Evolutionary conservation across 1,140 invertebrate species (phyloP), one percentile per base, ranked within the genome.

Genomic region (Ostrea edulis): DNA sequence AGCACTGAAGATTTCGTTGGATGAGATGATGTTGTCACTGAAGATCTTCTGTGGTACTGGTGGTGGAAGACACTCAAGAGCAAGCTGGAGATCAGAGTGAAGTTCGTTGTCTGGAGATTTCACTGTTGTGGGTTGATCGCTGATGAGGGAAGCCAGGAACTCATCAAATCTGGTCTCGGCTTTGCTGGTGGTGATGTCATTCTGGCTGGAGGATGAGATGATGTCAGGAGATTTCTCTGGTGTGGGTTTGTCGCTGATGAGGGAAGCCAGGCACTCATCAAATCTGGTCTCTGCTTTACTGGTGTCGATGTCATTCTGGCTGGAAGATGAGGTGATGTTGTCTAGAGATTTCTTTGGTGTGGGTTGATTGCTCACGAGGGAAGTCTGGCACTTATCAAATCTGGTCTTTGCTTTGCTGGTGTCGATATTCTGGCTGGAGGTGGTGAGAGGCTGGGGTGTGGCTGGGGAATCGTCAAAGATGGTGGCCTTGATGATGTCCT

Each of bases 141-240:
- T 86, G 17, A 89, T 83, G 54, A 89, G 68, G 62, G 86, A 81
- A 9, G 71, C 55, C 25, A 89, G 55, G 52, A 82, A 87, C 51
- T 89, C 86, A 29, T 89, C 86, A 65, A 89, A 89, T 55, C 88
- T 86, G 55, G 85, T 85, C 44, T 89, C 88, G 52, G 82, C 83
- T 11, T n/a, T 7, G 14, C 4, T 44, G 51, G 29, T 51, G 22
- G 2, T 52, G 2, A 51, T 14, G 52, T 22, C 14, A 14, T 44
- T 52, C 29, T 83, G 29, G 52, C 8, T n/a, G 1, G 12, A 14
- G 8, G 29, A 14, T 83, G 2, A 22, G 35, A 11, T 17, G 35
- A 8, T 20, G n/a, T 82, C 77, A 4, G 14, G 25, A 44, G n/a
- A 35, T 44, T 81, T 81, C 22, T 44, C 35, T 25, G 71, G 71